Percentiles rank a stretch among this genome's conserved stretches.
phyloP scores from a whole-genome alignment of 2,888 invertebrate genomes.

The Spilarctia lutea region DNA sequence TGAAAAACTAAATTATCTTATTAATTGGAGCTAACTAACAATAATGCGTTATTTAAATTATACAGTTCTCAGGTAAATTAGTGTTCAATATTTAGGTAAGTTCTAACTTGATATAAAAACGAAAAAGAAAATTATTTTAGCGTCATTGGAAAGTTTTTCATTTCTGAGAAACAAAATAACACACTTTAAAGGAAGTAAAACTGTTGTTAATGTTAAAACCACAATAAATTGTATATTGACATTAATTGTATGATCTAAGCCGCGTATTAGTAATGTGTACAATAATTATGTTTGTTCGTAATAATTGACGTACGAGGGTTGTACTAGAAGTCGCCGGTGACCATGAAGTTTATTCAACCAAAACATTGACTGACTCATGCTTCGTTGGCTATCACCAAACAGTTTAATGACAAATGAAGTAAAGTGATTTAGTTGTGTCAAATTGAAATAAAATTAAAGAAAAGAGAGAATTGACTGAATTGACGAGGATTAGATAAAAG shows the following conservation, averaged over 20 bases:
- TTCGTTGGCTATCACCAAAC: conserved; percentile 33
- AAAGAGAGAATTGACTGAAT: background rate
- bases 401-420: conserved; percentile 31
- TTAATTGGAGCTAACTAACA: background rate
- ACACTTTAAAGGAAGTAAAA: conserved; percentile 17
- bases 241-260: conserved; percentile 38
- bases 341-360: conserved; percentile 52
- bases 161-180: background rate
- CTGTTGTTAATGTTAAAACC: conserved; percentile 27
- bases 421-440: background rate
- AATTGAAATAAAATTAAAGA: conserved; percentile 5
- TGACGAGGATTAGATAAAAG: background rate
- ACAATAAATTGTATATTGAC: conserved; percentile 28
- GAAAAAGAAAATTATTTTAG: background rate
- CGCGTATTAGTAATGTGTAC: conserved; percentile 38
- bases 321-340: conserved; percentile 35
- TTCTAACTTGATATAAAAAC: background rate
- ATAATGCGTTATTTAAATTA: background rate
- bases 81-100: too few species aligned
- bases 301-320: conserved; percentile 45
- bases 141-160: background rate
- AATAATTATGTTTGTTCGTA: conserved; percentile 27
- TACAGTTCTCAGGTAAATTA: background rate
- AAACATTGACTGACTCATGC: conserved; percentile 51
- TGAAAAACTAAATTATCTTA: background rate